These are phyloP conservation scores for Zophobas morio DNA, from an alignment of 1,140 invertebrate species.

Conservation along the genomic window DNA sequence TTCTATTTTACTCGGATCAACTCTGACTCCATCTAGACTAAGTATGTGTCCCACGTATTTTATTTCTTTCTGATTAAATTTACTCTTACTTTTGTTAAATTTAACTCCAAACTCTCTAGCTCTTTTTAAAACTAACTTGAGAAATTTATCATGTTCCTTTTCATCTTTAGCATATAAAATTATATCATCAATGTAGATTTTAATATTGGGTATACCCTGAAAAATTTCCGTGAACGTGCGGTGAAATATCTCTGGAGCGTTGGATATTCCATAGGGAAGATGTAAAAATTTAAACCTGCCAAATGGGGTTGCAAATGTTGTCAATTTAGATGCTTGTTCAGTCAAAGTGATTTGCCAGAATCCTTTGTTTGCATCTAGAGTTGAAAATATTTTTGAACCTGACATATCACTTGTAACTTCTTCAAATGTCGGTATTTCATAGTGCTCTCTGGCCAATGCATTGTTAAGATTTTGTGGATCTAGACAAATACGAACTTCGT, in stretches of 20 bases:
- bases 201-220: constrained; percentile 48
- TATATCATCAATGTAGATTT: constrained; percentile 53
- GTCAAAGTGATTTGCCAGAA: constrained; percentile 66
- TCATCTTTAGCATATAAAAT: constrained; percentile 21
- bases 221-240: constrained; percentile 48
- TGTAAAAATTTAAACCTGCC: constrained; percentile 65
- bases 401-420: constrained; percentile 63
- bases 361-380: constrained; percentile 66
- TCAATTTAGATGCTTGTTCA: constrained; percentile 63
- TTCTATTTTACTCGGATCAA: constrained; percentile 50
- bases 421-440: constrained; percentile 67
- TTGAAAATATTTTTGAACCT: constrained; percentile 65
- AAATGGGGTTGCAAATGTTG: constrained; percentile 69
- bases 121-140: constrained; percentile 54
- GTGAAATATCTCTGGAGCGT: constrained; percentile 58
- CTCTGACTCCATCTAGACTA: neutral
- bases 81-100: constrained; percentile 60
- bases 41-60: constrained; percentile 32
- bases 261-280: constrained; percentile 63
- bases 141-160: constrained; percentile 16
- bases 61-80: neutral
- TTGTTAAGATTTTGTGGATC: constrained; percentile 68
- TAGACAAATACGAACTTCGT: constrained; percentile 66
- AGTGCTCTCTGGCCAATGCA: constrained; percentile 65
- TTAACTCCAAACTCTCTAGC: constrained; percentile 54